Evolutionary conservation across 2,797 vertebrate genomes (phyloP).

Genomic region (Typhlichthys subterraneus): DNA sequence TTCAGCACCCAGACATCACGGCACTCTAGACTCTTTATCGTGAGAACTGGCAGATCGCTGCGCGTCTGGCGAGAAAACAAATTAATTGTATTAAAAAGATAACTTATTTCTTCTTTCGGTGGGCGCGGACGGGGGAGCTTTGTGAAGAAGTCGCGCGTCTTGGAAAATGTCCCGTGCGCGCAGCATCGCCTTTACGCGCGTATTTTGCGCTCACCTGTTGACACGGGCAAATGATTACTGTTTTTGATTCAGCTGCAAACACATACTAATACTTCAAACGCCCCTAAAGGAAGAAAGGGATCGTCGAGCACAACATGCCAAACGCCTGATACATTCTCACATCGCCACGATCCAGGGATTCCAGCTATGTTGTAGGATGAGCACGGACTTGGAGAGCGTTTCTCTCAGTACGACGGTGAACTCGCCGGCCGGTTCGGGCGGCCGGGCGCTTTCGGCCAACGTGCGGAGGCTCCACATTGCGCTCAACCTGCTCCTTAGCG

Average conservation of each 20-base stretch:
- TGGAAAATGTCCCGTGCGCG: not conserved
- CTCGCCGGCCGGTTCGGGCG: slow-evolving; percentile 72
- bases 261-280: no score
- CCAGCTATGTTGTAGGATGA: slow-evolving; percentile 74
- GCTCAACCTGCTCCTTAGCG: slow-evolving; percentile 90
- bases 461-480: slow-evolving; percentile 93
- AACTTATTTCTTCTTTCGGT: not conserved
- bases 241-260: no score
- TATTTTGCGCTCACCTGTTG: slow-evolving; percentile 3
- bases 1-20: no score
- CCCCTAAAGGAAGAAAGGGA: not conserved
- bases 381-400: slow-evolving; percentile 81
- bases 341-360: slow-evolving; percentile 24
- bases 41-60: no score
- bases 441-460: slow-evolving; percentile 90
- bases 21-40: no score
- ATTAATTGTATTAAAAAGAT: not conserved
- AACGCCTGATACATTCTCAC: slow-evolving; percentile 28
- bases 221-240: slow-evolving; percentile 17
- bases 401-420: slow-evolving; percentile 67
- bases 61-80: not conserved
- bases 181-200: slow-evolving; percentile 11
- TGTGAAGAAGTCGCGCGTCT: no score
- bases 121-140: not conserved
- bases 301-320: slow-evolving; percentile 1